These are phyloP conservation scores for Ciconia nigra DNA, from an alignment of 2,797 vertebrate genomes.

Conservation along the genomic window DNA sequence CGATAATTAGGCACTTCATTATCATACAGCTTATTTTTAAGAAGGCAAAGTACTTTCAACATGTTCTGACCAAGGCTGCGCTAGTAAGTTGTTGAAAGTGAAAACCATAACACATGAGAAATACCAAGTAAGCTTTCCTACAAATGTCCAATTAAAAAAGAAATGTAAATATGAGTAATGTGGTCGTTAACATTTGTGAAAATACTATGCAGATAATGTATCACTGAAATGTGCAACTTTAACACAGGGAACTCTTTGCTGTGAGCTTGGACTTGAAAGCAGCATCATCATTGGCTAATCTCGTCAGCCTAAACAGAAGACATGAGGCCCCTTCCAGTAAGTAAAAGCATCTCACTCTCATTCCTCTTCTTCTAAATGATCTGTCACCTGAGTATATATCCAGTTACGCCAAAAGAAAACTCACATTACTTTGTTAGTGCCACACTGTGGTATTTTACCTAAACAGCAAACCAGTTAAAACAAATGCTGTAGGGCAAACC, in stretches of 20 bases:
- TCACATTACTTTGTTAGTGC: neutral
- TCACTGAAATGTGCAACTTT: neutral
- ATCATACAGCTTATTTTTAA: constrained; percentile 31
- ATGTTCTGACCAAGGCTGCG: neutral
- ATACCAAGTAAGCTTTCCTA: constrained; percentile 35
- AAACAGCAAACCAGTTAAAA: neutral
- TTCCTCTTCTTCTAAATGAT: neutral
- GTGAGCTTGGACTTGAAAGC: neutral
- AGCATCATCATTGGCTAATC: neutral
- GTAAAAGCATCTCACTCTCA: neutral
- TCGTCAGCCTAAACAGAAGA: neutral
- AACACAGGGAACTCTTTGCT: neutral
- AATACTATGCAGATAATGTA: neutral
- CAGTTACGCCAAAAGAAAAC: neutral
- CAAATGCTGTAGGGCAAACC: neutral
- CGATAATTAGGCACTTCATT: constrained; percentile 54
- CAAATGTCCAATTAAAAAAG: constrained; percentile 55
- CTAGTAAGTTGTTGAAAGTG: constrained; percentile 21
- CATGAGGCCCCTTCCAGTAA: neutral
- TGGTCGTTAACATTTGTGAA: constrained; percentile 34
- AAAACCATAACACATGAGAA: neutral
- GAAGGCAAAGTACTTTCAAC: neutral
- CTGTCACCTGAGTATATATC: neutral
- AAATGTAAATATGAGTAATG: constrained; percentile 64
- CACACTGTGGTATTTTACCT: neutral